Evolutionary conservation across 2,888 invertebrate genomes (phyloP), one percentile per base, ranked within the genome.

Genomic region (Perdita meconis): DNA sequence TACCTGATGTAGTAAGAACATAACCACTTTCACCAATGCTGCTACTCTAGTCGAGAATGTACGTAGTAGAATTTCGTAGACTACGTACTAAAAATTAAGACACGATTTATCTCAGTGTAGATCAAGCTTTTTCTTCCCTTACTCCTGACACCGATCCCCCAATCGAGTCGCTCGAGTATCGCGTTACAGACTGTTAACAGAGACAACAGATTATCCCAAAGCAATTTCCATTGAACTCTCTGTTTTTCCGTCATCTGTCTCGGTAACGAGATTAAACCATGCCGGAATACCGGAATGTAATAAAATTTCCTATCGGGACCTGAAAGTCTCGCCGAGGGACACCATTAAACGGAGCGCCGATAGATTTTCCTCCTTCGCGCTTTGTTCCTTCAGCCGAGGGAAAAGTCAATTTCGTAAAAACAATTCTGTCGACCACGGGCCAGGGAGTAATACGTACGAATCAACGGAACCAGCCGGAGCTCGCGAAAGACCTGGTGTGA

Each of bases 351-450:
- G 79, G 67, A 73, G 73, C 60, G 75, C 57, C 77, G 53, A 78
- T 85, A 71, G 81, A 84, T 77, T 85, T 78, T 82, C 71, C 72
- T 70, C 53, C 53, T 51, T 22, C 63, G 34, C 38, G 69, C 80
- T 76, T 80, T 82, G 63, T 80, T 73, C 83, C 69, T 76, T 70
- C 76, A 59, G 65, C 60, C 61, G 76, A 75, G 79, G 84, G 81
- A 85, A 87, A 88, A 88, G 88, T 89, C 88, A 89, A 89, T 89
- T 89, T 89, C 85, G 86, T 85, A 87, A 88, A 89, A 89, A 89
- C 89, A 89, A 87, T 89, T 89, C 83, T 80, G 85, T 74, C 78
- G 78, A 87, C 81, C 83, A 74, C 78, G 78, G 79, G 78, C 79
- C 82, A 78, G 78, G 71, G 78, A 78, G 85, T 82, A 86, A 87